Evolutionary conservation across 92 coral and sea anemone species (phyloP), one percentile per base, ranked within the genome.

Genomic region (Phenganax stokvisi): DNA sequence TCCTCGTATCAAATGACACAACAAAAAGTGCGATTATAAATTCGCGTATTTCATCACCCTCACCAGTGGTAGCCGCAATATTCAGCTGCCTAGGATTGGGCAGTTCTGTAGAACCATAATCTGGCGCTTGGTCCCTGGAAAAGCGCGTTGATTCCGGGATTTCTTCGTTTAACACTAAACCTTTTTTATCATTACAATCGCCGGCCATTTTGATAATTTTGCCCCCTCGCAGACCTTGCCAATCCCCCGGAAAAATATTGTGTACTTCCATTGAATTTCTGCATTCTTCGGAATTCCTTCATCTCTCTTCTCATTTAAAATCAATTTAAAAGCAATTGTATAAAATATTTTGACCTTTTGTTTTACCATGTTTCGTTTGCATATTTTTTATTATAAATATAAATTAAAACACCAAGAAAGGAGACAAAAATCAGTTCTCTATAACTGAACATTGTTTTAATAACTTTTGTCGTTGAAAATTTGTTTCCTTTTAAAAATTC

Each of bases 1-100:
- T 90, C 28, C 99, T 86, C 6, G 99, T 96, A 84, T 96, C 99
- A 87, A 96, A 96, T 59, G 92, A 90, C 12, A 96, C 99, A 51
- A 96, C 96, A 81, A 89, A 96, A 9, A 96, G 97, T 17, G 99
- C 99, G 58, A 89, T 63, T 15, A 96, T 96, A 56, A 96, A 88
- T 29, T 96, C 97, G 17, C 86, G 92, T 1, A 87, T 71, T 4
- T 63, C 59, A 28, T 72, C 55, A 52, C 69, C 63, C 16, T 53
- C n/a, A 13, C 8, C 83, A 10, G 52, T 79, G 62, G 37, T 60
- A 30, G 52, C 77, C 71, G 71, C 13, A 10, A 88, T 55, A 47
- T 68, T 56, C 12, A 77, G 58, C 28, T 57, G 63, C 8, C 81
- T 85, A 12, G 89, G 84, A 66, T 52, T 54, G 28, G 85, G 56